Evolutionary conservation across 35 echinoderm and acorn worm species (phyloP), one percentile per base, ranked within the genome.

Genomic region (Nesometra sesokonis): DNA sequence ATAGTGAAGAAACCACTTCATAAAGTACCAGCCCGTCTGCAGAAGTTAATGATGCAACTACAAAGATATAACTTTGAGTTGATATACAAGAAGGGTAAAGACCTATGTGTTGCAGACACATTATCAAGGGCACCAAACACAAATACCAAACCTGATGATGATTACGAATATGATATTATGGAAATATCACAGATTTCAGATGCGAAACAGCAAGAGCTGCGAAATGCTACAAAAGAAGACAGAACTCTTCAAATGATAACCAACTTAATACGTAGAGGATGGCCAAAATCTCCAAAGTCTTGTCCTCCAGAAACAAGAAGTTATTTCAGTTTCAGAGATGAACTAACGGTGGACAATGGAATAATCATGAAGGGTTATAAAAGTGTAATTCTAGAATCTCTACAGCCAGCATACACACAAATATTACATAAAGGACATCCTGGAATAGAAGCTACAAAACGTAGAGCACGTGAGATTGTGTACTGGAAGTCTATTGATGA

Each of bases 351-450:
- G 15, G 39, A 78, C 32, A 23, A 78, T 78, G 77, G 32, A 5
- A 5, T 78, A 30, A 29, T 78, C 23, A 8, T 30, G 9, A 89
- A 89, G 34, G 87, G 87, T 11, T 33, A 39, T 21, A 88, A 35
- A 57, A 82, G 47, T 27, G 27, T 88, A 32, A 88, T 93, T 9
- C 91, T 86, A 33, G 15, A 3, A 39, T 79, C 86, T 29, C 77
- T 93, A 32, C 86, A 76, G 32, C 32, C 82, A 0, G 82, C 84
- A 81, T 88, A 88, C n/a, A 78, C 77, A 17, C 52, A 78, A 29
- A 79, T 81, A 23, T 15, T 89, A 34, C 91, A 93, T 82, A 36
- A 93, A 85, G 91, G 82, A 5, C 86, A 93, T 52, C 35, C 32
- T 30, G 86, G 86, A 21, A 43, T 34, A 29, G 81, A 93, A 89